Base-by-base conservation (phyloP, 2,113 vertebrate species). In the Gobius niger region DNA sequence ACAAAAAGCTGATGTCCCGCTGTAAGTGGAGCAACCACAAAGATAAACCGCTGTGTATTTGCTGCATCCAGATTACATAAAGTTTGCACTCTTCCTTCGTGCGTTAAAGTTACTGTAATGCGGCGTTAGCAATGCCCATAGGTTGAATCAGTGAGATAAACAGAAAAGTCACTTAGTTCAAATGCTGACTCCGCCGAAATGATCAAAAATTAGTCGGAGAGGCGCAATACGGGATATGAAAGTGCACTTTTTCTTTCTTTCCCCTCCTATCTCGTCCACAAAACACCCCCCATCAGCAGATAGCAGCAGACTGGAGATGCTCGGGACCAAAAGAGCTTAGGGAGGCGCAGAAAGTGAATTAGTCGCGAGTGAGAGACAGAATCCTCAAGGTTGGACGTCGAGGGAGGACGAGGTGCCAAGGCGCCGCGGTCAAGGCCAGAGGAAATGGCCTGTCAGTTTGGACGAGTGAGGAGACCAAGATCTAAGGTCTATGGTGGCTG, bases 241-340 rank as follows among this genome's bases (percentile, higher is more conserved):
- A 88, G 74, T 80, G 56, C 7, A 7, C 62, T 13, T 8, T 65
- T 47, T 63, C 47, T 53, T 78, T 67, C 77, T 53, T 67, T 73
- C 71, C 51, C 59, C 59, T 34, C 2, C 18, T 44, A 62, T 75
- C 71, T 75, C 24, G 24, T 67, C 46, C 50, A 63, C 6, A 66
- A 83, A 89, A 79, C 65, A 47, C 50, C 52, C 24, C 44, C 76
- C 85, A 73, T 87, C 82, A 87, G 85, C 82, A 87, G 73, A 78
- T 63, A 65, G n/a, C 42, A 42, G 70, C 44, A 52, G 53, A 63
- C 62, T 72, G 24, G 24, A 73, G 75, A 56, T 79, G 59, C 15
- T 64, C 61, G 73, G 73, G 65, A 80, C 67, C 63, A 73, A 75
- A 82, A 82, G 67, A 77, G 75, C 68, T 82, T 68, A 70, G 69